Base-by-base conservation (phyloP, 2,797 vertebrate species). In the Melanotaenia maccullochi region DNA sequence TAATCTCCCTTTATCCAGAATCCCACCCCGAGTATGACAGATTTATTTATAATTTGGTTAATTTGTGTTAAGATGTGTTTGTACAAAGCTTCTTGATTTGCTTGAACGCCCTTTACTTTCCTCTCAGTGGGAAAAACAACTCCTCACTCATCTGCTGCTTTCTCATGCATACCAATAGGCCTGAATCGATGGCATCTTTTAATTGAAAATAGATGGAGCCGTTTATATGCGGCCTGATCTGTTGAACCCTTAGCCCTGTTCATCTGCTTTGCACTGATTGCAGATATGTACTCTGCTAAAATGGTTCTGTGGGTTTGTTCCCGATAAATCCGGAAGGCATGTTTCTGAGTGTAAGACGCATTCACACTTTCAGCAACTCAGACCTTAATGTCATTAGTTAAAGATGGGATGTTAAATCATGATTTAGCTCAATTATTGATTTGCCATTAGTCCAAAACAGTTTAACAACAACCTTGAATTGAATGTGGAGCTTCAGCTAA, bases 381-480 rank as follows among this genome's bases (percentile, higher is more conserved):
- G 75, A 84, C 83, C 81, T 77, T 83, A 81, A 88, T 84, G 90
- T 87, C 91, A 93, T 94, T 93, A 93, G 91, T 93, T 93, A 92
- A 90, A 81, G 90, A 88, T 68, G 63, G 79, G 90, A 93, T 90
- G 91, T 89, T 93, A 93, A 94, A 94, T 95, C 93, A 92, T 91
- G 80, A 86, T 78, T 83, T 81, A 30, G 67, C 87, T 71, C 55
- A 22, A 33, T 77, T 91, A 95, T 95, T 79, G 93, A 95, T 95
- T 94, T 89, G 81, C 87, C 90, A 95, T 95, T 94, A 94, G 88
- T 84, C 58, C 54, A 88, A 78, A 86, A 91, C 93, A 91, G 87
- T 94, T 94, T 93, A 87, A 93, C 93, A 87, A 88, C 89, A 91
- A 87, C 86, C 83, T 87, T 88, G 86, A 86, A 87, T 72, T 72